Conservation (phyloP, 1,140 invertebrate genomes). For the Mya arenaria region DNA sequence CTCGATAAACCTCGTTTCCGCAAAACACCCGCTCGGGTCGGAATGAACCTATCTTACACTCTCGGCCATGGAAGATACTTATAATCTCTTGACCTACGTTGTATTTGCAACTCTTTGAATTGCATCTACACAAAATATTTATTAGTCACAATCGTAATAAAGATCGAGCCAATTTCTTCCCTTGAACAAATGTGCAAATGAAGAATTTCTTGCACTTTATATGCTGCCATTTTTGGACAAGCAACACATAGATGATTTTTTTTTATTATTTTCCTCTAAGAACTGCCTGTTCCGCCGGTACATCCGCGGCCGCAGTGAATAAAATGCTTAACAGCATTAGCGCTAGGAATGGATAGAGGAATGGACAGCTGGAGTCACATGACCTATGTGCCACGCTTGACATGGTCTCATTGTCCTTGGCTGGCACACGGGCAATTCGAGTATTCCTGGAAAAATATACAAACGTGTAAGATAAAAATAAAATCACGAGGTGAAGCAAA, state of each 20-base stretch:
- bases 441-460: neutral
- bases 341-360: neutral
- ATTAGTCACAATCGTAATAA: no score
- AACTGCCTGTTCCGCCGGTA: conserved; percentile 22
- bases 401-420: neutral
- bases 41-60: no score
- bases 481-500: neutral
- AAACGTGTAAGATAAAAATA: neutral
- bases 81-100: no score
- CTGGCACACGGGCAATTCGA: conserved; percentile 3
- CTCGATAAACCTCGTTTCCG: no score
- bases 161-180: neutral
- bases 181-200: neutral
- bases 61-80: no score
- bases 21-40: no score
- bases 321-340: conserved; percentile 8
- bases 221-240: neutral
- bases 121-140: no score
- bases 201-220: neutral
- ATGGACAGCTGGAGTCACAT: neutral
- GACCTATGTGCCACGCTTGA: neutral
- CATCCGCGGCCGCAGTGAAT: neutral
- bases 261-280: neutral
- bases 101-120: no score
- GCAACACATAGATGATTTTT: neutral